phyloP scores from a whole-genome alignment of 2,113 vertebrate species.

The Pelecanoides urinatrix region DNA sequence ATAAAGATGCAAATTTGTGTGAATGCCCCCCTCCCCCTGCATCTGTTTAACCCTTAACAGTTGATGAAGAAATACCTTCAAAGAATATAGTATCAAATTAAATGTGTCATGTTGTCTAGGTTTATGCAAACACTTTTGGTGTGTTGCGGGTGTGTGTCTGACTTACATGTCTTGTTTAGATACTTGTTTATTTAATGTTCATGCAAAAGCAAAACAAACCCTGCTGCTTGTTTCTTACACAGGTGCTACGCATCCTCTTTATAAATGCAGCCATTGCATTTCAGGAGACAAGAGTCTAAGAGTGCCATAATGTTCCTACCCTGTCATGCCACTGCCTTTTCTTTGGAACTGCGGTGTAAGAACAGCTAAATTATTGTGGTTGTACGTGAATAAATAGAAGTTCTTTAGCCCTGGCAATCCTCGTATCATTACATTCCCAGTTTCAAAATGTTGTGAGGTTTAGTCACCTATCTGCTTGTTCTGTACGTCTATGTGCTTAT shows the following conservation, averaged over 20 bases:
- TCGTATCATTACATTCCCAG: background rate
- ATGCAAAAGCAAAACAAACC: background rate
- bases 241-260: background rate
- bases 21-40: fast-evolving
- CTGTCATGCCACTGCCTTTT: background rate
- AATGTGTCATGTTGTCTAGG: background rate
- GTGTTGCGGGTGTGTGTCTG: background rate
- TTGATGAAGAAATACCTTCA: background rate
- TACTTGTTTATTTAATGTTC: background rate
- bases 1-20: too few species aligned
- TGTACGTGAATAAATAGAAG: background rate
- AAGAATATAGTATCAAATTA: background rate
- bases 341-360: background rate
- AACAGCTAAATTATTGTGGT: background rate
- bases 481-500: background rate
- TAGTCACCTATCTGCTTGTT: background rate
- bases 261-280: background rate
- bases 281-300: background rate
- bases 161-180: background rate
- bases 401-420: background rate
- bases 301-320: background rate
- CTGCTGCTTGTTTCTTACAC: background rate
- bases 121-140: background rate
- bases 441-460: background rate
- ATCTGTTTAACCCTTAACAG: background rate